Conservation (phyloP, 1,140 invertebrate species). For the Helicoverpa zea region DNA sequence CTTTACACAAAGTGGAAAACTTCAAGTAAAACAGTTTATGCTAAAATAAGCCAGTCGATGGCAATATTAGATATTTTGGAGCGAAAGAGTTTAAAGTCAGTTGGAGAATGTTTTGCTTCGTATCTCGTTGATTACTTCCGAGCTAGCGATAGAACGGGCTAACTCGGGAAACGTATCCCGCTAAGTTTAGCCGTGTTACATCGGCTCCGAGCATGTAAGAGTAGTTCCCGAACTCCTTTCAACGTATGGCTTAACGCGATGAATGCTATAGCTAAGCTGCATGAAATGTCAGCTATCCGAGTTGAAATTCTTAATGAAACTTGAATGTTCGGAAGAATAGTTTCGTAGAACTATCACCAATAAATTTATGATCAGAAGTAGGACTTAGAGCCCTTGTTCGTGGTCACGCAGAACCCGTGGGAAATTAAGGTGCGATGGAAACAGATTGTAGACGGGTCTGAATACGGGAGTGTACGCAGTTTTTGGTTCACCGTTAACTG, state of each 20-base stretch:
- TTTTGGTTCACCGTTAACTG: constrained; percentile 44
- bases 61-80: constrained; percentile 13
- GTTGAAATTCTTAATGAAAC: constrained; percentile 46
- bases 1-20: constrained; percentile 19
- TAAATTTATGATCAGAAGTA: constrained; percentile 64
- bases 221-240: constrained; percentile 54
- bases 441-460: constrained; percentile 62
- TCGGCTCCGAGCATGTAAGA: constrained; percentile 46
- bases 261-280: constrained; percentile 48
- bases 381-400: constrained; percentile 67
- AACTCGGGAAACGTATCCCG: constrained; percentile 56
- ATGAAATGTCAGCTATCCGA: constrained; percentile 42
- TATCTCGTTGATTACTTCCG: constrained; percentile 63
- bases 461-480: constrained; percentile 56
- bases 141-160: constrained; percentile 55
- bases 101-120: constrained; percentile 62
- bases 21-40: constrained; percentile 24
- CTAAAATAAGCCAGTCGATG: too few species aligned
- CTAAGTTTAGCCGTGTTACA: constrained; percentile 54
- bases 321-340: constrained; percentile 34
- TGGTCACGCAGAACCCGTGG: constrained; percentile 63
- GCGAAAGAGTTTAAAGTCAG: constrained; percentile 57
- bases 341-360: constrained; percentile 57
- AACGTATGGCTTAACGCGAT: constrained; percentile 44
- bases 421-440: constrained; percentile 70